Conservation (phyloP, 2,113 vertebrate genomes). For the Peromyscus polionotus region DNA sequence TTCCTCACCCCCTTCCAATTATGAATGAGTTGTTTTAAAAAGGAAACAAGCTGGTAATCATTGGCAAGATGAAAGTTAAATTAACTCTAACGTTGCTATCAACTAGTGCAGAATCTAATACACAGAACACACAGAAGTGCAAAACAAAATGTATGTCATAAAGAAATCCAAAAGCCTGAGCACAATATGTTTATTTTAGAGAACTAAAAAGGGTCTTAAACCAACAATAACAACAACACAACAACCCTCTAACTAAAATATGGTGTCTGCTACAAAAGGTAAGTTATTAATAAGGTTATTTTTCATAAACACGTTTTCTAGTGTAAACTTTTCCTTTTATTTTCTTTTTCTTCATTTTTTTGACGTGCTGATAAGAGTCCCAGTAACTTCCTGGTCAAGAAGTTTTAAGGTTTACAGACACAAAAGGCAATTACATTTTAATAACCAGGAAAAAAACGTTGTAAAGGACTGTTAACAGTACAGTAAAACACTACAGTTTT, state of each 20-base stretch:
- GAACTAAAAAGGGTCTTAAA: not conserved
- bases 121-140: not conserved
- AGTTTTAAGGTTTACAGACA: not conserved
- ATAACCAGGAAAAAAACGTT: constrained; percentile 50
- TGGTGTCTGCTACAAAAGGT: not conserved
- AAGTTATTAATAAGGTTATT: not conserved
- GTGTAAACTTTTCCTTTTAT: not conserved
- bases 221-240: not conserved
- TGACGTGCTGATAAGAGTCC: constrained; percentile 2
- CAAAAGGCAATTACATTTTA: constrained; percentile 59
- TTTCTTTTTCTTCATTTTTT: not conserved
- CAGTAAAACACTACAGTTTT: constrained; percentile 54
- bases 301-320: not conserved
- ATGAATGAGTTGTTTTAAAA: not conserved
- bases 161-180: not conserved
- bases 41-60: not conserved
- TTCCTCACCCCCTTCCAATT: not conserved
- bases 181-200: not conserved
- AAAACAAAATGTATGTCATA: not conserved
- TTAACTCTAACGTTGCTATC: not conserved
- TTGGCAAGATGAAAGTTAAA: not conserved
- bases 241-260: not conserved
- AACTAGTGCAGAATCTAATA: not conserved
- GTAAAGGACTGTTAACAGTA: constrained; percentile 53
- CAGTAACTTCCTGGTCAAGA: not conserved